phyloP scores from a whole-genome alignment of 1,140 invertebrate genomes.

The Drosophila ohnishii region DNA sequence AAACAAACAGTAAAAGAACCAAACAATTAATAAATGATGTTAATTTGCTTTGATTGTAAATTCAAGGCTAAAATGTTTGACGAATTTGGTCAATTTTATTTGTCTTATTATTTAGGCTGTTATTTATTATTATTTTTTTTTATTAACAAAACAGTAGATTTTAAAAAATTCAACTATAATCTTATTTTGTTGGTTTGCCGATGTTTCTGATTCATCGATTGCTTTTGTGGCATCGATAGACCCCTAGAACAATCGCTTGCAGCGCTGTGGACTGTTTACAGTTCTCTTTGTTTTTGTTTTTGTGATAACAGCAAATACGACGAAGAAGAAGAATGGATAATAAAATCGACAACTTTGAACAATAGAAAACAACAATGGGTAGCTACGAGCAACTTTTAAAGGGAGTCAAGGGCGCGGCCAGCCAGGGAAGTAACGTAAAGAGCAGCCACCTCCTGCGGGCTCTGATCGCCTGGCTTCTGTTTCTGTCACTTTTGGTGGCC shows the following conservation, averaged over 20 bases:
- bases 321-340: slow-evolving; percentile 3
- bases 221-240: background rate
- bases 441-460: background rate
- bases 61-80: background rate
- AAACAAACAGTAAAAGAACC: background rate
- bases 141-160: background rate
- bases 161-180: background rate
- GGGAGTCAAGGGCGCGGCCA: background rate
- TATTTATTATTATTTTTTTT: background rate
- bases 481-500: background rate
- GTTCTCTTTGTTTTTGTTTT: slow-evolving; percentile 4
- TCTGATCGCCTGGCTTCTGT: background rate
- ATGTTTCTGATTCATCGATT: background rate
- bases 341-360: background rate
- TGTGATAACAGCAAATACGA: background rate
- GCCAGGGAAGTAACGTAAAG: background rate
- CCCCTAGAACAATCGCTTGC: background rate
- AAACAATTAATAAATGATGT: too few relatives aligned
- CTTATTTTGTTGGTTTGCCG: too few relatives aligned
- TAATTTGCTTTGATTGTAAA: background rate
- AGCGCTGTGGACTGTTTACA: background rate
- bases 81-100: background rate
- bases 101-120: too few relatives aligned
- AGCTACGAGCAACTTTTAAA: slow-evolving; percentile 2
- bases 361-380: background rate